These are phyloP conservation scores for Lethocerus indicus DNA, from an alignment of 1,140 invertebrate genomes.

Conservation along the genomic window DNA sequence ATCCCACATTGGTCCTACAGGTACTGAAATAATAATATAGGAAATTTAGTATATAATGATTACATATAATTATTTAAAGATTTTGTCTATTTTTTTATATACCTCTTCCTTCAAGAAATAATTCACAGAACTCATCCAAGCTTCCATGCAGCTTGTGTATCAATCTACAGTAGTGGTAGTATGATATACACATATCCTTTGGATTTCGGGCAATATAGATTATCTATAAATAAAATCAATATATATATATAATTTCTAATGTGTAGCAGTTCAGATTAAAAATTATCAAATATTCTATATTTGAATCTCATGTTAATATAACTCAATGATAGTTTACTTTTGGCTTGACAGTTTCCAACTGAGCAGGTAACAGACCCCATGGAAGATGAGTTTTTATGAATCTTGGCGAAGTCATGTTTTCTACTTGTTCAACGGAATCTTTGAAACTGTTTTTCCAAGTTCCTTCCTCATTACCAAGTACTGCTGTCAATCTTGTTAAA, in stretches of 20 bases:
- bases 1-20: constrained; percentile 49
- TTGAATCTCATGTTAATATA: neutral
- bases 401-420: constrained; percentile 44
- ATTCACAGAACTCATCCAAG: constrained; percentile 66
- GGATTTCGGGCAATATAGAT: constrained; percentile 84
- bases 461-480: constrained; percentile 28
- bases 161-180: constrained; percentile 67
- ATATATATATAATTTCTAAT: neutral
- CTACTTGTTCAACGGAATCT: constrained; percentile 49
- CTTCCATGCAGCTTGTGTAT: constrained; percentile 48
- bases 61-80: neutral
- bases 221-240: constrained; percentile 35
- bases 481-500: constrained; percentile 24
- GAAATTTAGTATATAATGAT: too few species aligned
- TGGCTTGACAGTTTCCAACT: constrained; percentile 47
- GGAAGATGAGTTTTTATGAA: constrained; percentile 70
- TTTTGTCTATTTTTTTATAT: constrained; percentile 8
- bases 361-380: constrained; percentile 46
- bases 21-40: constrained; percentile 25
- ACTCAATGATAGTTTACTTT: constrained; percentile 33
- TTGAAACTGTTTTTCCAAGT: constrained; percentile 28
- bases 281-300: neutral
- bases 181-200: constrained; percentile 85
- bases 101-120: constrained; percentile 51
- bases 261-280: neutral